Evolutionary conservation across 1,140 invertebrate species (phyloP).

Genomic region (Camponotus pennsylvanicus): DNA sequence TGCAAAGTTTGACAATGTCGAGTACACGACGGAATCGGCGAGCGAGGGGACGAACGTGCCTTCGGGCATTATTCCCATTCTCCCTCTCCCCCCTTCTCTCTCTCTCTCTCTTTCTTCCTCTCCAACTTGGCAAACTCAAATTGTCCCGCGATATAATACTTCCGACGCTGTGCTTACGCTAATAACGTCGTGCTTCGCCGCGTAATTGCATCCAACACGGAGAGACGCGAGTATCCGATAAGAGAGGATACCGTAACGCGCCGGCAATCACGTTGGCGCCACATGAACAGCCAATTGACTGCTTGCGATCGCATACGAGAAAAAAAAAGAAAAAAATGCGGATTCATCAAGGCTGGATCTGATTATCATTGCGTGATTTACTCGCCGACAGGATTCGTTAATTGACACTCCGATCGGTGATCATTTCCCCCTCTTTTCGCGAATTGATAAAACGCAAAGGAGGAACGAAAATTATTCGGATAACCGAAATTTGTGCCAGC

Average conservation of each 20-base stretch:
- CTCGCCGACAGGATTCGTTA: constrained; percentile 10
- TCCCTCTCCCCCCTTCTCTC: constrained; percentile 17
- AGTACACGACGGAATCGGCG: background rate
- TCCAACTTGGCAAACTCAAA: constrained; percentile 19
- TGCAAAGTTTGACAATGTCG: constrained; percentile 58
- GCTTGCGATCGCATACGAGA: background rate
- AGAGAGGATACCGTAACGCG: constrained; percentile 38
- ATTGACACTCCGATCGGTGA: background rate
- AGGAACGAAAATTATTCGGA: background rate
- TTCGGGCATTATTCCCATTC: constrained; percentile 30
- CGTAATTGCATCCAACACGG: constrained; percentile 32
- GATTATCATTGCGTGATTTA: constrained; percentile 1
- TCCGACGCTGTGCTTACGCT: constrained; percentile 20
- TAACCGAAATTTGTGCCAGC: background rate
- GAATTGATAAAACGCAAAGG: background rate
- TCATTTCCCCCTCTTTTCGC: background rate
- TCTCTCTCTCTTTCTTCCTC: background rate
- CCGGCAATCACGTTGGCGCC: constrained; percentile 30
- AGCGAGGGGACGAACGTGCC: background rate
- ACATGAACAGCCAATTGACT: background rate
- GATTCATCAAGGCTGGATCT: constrained; percentile 15
- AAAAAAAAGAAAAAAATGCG: background rate
- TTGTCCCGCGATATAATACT: constrained; percentile 42
- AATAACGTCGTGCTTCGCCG: constrained; percentile 31
- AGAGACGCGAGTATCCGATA: constrained; percentile 6